Base-by-base conservation (phyloP, 1,140 invertebrate genomes). In the Chrysopa pallens region DNA sequence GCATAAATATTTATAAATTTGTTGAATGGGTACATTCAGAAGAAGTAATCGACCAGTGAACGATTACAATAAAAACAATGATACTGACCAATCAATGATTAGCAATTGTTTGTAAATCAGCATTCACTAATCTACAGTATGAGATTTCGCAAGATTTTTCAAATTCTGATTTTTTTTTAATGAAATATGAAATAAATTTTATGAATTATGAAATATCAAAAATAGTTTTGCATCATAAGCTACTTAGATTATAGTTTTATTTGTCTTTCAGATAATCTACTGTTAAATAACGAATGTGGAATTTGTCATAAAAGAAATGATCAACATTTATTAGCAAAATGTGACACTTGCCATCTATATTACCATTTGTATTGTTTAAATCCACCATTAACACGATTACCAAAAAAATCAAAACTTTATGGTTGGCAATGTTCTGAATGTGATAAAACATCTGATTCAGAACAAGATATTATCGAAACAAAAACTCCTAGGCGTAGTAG, bases 351-450 rank as follows among this genome's bases (percentile, higher is more conserved):
- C 58, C 78, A 81, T 50, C 67, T 87, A 27, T 80, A 87, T 61
- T 98, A 95, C 66, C 94, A 98, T 67, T 64, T 95, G 38, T 79
- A 81, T 38, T 98, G 94, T 66, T 67, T 97, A 37, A 84, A 86
- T 57, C 92, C 92, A 14, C 89, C 89, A 11, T 63, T 98, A 6
- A 82, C 83, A 9, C 72, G 90, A 39, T 83, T 95, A 65, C 93
- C 94, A 1, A 91, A 90, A 59, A 94, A 93, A 68, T 90, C 88
- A 15, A 92, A 92, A 64, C 73, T 85, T 4, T 72, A 86, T 73
- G 90, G 89, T 52, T 96, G 91, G 92, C 84, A 88, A 68, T 90
- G 85, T 57, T 87, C 84, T 1, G 84, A 89, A 59, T 90, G 85
- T 53, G 84, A 87, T 56, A 87, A 86, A 52, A 81, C 80, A 1